A percentile compares a stretch with the other conserved stretches of the same genome.
Conservation (phyloP, 2,113 vertebrate genomes). For the Myotis lucifugus region DNA sequence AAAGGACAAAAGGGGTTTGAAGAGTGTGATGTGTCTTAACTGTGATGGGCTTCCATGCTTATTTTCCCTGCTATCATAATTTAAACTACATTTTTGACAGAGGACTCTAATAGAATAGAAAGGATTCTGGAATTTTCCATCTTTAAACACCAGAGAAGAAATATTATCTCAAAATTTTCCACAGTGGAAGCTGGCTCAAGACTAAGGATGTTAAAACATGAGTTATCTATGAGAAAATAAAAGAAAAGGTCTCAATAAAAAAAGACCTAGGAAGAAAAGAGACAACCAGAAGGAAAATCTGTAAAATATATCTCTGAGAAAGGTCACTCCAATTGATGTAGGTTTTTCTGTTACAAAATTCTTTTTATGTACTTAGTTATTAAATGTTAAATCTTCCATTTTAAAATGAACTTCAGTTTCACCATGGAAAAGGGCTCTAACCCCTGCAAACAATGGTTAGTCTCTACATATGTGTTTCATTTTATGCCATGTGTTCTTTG, state of each 20-base stretch:
- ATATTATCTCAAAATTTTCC: conserved; percentile 44
- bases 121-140: not conserved
- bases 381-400: conserved; percentile 76
- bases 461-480: conserved; percentile 80
- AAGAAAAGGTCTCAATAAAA: conserved; percentile 47
- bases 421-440: conserved; percentile 50
- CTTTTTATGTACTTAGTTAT: conserved; percentile 77
- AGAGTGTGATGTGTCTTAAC: not conserved
- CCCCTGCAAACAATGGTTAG: conserved; percentile 62
- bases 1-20: not conserved
- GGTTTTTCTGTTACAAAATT: conserved; percentile 71
- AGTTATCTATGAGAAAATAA: conserved; percentile 52
- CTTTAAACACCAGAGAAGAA: conserved; percentile 28
- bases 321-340: conserved; percentile 74
- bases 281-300: conserved; percentile 69
- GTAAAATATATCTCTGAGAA: conserved; percentile 80
- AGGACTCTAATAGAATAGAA: not conserved
- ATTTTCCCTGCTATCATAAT: not conserved
- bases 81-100: not conserved
- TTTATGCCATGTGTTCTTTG: conserved; percentile 68
- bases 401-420: conserved; percentile 72
- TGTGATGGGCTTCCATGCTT: not conserved
- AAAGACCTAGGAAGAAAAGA: conserved; percentile 67
- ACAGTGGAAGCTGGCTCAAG: conserved; percentile 20
- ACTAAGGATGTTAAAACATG: conserved; percentile 47